These are phyloP conservation scores for Dasyurus viverrinus DNA, from an alignment of 2,113 vertebrate species.

Conservation along the genomic window DNA sequence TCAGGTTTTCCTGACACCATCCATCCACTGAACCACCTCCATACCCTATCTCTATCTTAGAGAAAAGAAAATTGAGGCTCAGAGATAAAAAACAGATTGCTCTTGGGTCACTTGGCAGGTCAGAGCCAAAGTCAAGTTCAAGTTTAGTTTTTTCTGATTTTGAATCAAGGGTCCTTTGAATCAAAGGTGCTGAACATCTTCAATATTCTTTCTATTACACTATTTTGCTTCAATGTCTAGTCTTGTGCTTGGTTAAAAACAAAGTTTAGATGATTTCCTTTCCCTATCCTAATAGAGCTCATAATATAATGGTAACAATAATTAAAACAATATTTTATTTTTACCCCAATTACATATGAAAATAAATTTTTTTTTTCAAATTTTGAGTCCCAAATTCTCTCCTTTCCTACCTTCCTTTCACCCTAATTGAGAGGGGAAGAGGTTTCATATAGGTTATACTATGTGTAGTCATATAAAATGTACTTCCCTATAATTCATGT, in stretches of 20 bases:
- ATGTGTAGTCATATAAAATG: too few species aligned
- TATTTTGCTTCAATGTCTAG: background rate
- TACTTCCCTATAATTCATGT: too few species aligned
- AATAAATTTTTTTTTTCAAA: too few species aligned
- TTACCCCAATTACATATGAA: too few species aligned
- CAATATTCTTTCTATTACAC: background rate
- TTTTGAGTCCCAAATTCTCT: too few species aligned
- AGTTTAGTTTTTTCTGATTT: background rate
- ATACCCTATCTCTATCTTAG: background rate
- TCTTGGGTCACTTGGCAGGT: background rate
- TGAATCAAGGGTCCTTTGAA: background rate
- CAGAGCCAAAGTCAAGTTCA: background rate
- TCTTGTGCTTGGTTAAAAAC: background rate
- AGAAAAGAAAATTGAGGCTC: background rate
- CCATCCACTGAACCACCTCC: background rate
- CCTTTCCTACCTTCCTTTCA: too few species aligned
- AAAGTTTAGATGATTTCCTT: background rate
- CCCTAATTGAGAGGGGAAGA: too few species aligned
- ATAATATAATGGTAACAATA: background rate
- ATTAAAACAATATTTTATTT: too few species aligned
- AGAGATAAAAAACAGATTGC: background rate
- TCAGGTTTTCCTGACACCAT: background rate
- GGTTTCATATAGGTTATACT: too few species aligned
- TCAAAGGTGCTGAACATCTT: background rate
- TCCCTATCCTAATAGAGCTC: background rate